Evolutionary conservation across 2,888 invertebrate genomes (phyloP).

Genomic region (Uropetala carovei): DNA sequence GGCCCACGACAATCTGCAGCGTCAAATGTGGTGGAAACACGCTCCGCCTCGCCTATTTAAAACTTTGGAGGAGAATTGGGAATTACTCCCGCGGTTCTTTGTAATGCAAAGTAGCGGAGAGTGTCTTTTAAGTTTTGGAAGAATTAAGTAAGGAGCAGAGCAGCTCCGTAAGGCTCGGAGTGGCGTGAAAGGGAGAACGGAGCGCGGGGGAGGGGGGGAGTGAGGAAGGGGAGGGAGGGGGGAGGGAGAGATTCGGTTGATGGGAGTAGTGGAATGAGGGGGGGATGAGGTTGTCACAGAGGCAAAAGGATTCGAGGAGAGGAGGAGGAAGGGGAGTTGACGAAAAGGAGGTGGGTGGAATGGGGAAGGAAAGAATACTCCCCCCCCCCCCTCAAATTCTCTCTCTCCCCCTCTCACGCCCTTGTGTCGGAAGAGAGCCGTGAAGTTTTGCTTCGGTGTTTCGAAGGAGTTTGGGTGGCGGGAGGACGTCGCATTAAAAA

Average conservation of each 20-base stretch:
- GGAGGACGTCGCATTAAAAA: conserved; percentile 57
- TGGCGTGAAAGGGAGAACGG: background rate
- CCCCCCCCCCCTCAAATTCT: background rate
- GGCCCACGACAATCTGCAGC: conserved; percentile 63
- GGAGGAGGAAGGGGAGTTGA: conserved; percentile 8
- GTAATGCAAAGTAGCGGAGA: conserved; percentile 64
- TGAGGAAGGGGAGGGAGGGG: background rate
- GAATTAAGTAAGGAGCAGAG: conserved; percentile 64
- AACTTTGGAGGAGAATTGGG: conserved; percentile 64
- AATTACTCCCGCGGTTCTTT: conserved; percentile 64
- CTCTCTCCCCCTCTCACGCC: conserved; percentile 22
- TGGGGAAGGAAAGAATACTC: conserved; percentile 19
- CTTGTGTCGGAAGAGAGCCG: conserved; percentile 64
- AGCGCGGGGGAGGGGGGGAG: background rate
- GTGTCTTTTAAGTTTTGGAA: conserved; percentile 64
- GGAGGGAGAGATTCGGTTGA: background rate
- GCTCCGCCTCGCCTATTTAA: conserved; percentile 64
- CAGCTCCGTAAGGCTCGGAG: conserved; percentile 34
- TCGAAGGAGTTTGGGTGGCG: conserved; percentile 47
- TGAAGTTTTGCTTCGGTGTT: conserved; percentile 64
- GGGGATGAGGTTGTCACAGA: conserved; percentile 51
- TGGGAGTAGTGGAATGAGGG: background rate
- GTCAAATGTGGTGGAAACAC: conserved; percentile 64
- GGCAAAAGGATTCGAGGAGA: conserved; percentile 43
- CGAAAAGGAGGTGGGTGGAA: conserved; percentile 13